phyloP scores from a whole-genome alignment of 2,888 invertebrate species.

The Emmelina monodactyla region DNA sequence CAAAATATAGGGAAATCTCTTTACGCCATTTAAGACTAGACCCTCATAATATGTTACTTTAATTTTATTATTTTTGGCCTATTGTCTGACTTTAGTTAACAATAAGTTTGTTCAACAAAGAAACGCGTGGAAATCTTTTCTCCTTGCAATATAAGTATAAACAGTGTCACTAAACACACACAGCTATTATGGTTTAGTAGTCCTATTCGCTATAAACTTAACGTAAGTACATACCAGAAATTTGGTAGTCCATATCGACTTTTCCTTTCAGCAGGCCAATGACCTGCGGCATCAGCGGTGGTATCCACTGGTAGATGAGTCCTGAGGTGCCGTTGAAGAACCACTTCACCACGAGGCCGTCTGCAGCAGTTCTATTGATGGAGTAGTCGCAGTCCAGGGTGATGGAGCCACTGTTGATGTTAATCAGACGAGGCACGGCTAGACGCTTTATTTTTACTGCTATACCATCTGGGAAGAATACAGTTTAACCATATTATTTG shows the following conservation, averaged over 20 bases:
- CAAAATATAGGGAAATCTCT: no score
- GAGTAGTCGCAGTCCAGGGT: conserved; percentile 43
- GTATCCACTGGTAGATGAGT: conserved; percentile 59
- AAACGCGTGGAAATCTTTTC: no score
- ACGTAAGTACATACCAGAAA: conserved; percentile 46
- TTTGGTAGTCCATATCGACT: conserved; percentile 45
- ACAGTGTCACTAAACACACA: no score
- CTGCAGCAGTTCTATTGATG: conserved; percentile 23
- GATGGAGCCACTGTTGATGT: conserved; percentile 39
- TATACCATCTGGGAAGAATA: conserved; percentile 41
- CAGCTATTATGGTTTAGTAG: no score
- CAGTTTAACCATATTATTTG: no score
- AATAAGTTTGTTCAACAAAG: no score
- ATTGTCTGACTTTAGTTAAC: no score
- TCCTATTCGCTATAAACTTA: no score
- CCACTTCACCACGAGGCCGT: conserved; percentile 57
- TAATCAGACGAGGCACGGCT: conserved; percentile 46
- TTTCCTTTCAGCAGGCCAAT: conserved; percentile 55
- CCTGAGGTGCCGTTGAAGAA: conserved; percentile 55
- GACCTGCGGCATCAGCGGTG: conserved; percentile 48
- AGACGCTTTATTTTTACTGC: conserved; percentile 53
- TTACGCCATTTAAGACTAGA: no score
- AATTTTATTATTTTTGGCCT: no score
- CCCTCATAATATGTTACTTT: no score
- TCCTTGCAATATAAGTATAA: no score